phyloP scores from a whole-genome alignment of 2,113 vertebrate genomes.

The Barnardius zonarius region DNA sequence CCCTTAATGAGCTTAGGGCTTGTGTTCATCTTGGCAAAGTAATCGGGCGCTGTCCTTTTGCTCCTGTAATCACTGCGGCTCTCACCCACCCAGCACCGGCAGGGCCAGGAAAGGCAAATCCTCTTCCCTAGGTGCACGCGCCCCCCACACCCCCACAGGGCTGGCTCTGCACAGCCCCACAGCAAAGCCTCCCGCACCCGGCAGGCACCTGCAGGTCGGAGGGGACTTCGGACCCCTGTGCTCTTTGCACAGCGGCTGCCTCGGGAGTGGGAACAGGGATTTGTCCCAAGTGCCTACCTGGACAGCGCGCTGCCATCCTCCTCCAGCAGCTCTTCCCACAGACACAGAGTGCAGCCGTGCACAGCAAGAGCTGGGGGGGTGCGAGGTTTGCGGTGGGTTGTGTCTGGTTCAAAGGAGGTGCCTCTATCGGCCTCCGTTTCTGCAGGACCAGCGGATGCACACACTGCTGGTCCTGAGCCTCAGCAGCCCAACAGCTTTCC shows the following conservation, averaged over 20 bases:
- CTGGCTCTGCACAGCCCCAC: not conserved
- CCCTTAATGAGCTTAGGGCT: constrained; percentile 52
- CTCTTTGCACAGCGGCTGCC: not conserved
- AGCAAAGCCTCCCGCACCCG: not conserved
- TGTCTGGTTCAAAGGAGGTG: not conserved
- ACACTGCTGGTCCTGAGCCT: accelerated
- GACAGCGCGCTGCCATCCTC: not conserved
- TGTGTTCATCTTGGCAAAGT: not conserved
- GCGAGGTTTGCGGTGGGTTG: not conserved
- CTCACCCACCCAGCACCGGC: accelerated
- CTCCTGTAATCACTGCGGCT: not conserved
- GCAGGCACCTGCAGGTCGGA: accelerated
- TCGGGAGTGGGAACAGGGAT: accelerated
- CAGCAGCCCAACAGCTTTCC: not conserved
- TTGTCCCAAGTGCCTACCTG: not conserved
- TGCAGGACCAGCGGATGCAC: not conserved
- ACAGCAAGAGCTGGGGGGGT: not conserved
- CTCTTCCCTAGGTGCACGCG: accelerated
- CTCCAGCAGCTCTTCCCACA: accelerated
- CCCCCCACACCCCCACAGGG: too few relatives aligned
- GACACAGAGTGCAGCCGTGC: not conserved
- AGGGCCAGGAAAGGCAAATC: constrained; percentile 5
- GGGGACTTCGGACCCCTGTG: accelerated
- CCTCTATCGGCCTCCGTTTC: not conserved
- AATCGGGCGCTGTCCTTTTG: not conserved